These are phyloP conservation scores for Campoletis sonorensis DNA, from an alignment of 1,140 invertebrate species.

Conservation along the genomic window DNA sequence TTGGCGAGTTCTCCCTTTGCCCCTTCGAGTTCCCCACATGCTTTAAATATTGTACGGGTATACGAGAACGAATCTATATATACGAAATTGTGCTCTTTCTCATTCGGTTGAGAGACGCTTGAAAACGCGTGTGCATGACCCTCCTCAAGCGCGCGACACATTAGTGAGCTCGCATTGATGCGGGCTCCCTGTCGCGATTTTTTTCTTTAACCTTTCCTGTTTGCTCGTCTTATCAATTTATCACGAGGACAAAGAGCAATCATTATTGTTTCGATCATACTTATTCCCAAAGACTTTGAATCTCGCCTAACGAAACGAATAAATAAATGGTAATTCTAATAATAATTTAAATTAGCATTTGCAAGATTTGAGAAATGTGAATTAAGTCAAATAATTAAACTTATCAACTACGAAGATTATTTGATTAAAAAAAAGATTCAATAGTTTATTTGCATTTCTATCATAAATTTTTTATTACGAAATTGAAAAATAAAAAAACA, in stretches of 20 bases:
- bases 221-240: not conserved
- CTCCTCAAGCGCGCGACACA: constrained; percentile 22
- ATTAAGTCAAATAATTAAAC: too few relatives aligned
- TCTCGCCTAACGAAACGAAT: too few relatives aligned
- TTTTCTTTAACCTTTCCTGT: not conserved
- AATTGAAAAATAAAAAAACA: not conserved
- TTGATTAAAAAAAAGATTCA: too few relatives aligned
- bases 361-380: too few relatives aligned
- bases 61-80: not conserved
- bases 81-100: constrained; percentile 3
- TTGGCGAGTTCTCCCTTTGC: constrained; percentile 43
- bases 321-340: too few relatives aligned
- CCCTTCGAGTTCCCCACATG: constrained; percentile 32
- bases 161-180: not conserved
- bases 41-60: not conserved
- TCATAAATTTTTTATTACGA: too few relatives aligned
- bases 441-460: too few relatives aligned
- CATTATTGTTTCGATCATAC: not conserved
- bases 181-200: not conserved
- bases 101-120: constrained; percentile 17
- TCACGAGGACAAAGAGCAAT: not conserved
- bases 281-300: too few relatives aligned
- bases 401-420: too few relatives aligned
- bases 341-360: too few relatives aligned
- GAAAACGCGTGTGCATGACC: constrained; percentile 37